Conservation (phyloP, 2,113 vertebrate genomes). For the Butorides virescens region DNA sequence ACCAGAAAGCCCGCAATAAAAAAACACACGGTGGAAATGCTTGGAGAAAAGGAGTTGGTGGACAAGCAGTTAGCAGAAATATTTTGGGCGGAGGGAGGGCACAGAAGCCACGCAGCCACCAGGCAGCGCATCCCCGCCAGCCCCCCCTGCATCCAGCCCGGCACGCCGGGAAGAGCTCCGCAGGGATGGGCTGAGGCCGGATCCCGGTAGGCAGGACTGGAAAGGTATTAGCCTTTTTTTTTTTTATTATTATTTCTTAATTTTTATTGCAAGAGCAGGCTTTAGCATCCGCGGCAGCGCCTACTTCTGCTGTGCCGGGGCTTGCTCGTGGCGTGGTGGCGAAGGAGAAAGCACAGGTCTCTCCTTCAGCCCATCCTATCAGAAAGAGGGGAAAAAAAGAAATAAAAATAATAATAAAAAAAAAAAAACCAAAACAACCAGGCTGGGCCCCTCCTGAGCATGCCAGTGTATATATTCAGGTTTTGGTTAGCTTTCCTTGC, state of each 20-base stretch:
- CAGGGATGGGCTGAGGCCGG: not conserved
- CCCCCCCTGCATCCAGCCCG: not conserved
- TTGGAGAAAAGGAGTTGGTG: not conserved
- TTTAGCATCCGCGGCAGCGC: not conserved
- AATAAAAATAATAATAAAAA: too few species aligned
- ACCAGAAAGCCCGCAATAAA: not conserved
- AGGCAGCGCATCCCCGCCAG: not conserved
- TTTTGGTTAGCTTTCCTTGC: not conserved
- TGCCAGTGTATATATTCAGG: not conserved
- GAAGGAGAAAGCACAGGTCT: too few species aligned
- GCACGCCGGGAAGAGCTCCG: rapidly evolving
- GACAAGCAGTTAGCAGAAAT: not conserved
- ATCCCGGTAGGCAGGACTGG: too few species aligned
- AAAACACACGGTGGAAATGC: not conserved
- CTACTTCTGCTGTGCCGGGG: rapidly evolving
- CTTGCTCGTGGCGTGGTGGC: not conserved
- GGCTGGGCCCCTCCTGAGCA: not conserved
- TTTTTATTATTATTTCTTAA: not conserved
- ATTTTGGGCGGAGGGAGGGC: not conserved
- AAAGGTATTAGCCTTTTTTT: not conserved
- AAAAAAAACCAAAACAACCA: not conserved
- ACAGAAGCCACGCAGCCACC: not conserved
- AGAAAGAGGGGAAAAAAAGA: not conserved
- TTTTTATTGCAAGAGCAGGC: not conserved
- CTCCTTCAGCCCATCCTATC: too few species aligned